Base-by-base conservation (phyloP, 2,888 invertebrate genomes). In the Ophion ellenae region DNA sequence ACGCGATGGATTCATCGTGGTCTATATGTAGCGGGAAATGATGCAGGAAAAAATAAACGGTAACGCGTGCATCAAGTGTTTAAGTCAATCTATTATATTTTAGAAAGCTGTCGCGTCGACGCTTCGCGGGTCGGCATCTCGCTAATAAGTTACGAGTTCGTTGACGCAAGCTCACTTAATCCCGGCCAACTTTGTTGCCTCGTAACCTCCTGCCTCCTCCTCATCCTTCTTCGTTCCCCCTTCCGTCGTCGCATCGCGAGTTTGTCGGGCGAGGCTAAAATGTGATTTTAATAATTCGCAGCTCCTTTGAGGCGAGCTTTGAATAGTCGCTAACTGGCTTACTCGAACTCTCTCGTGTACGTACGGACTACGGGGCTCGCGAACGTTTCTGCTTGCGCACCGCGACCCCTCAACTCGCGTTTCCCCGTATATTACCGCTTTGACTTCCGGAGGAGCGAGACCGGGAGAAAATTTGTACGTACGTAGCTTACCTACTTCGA, bases 231-330 rank as follows among this genome's bases (percentile, higher is more conserved):
- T 32, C 66, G 53, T 74, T 69, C 75, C 73, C 45, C 77, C 32
- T 57, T 80, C 67, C 75, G 36, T 80, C 76, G 64, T 53, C 66
- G 32, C 20, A 57, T 69, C 70, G 70, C 70, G 81, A 84, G 84
- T 81, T 86, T 89, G 89, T 88, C 86, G 89, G 89, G 89, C 88
- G 87, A 87, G 89, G 90, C 87, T 91, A 90, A 92, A 93, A 92
- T 92, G 90, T 90, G 92, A 93, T 93, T 93, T 93, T 92, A 92
- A 93, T 92, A 92, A 93, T 87, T 92, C 91, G 90, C 90, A 88
- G 90, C 90, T 90, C 91, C 92, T 92, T 92, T 90, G 92, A 91
- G 87, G 87, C 47, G 86, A 91, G 90, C 90, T 90, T 90, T 81
- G 86, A 90, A 89, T 89, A 90, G 89, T 90, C 89, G 89, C 91